These are phyloP conservation scores for Pristionchus fissidentatus DNA, from an alignment of 2,888 invertebrate species.

Conservation along the genomic window DNA sequence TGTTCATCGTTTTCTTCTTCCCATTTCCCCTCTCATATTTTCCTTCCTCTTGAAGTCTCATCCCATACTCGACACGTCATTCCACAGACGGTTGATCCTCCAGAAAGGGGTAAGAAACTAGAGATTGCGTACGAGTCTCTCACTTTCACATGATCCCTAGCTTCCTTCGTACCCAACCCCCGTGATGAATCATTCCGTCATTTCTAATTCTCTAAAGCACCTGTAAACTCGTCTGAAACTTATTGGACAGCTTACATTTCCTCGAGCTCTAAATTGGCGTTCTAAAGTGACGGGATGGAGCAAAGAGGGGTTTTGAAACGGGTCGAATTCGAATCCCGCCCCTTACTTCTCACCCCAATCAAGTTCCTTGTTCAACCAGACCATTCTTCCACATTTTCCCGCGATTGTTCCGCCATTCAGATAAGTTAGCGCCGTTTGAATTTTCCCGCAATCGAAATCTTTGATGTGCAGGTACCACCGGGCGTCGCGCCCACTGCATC, in stretches of 20 bases:
- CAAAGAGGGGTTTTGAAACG: too few relatives aligned
- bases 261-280: too few relatives aligned
- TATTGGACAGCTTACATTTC: too few relatives aligned
- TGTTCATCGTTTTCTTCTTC: too few relatives aligned
- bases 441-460: background rate
- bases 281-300: background rate
- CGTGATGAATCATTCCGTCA: background rate
- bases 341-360: too few relatives aligned
- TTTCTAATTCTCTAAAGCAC: background rate
- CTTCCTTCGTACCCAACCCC: background rate
- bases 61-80: background rate
- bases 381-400: background rate
- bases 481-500: conserved; percentile 27
- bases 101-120: too few relatives aligned
- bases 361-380: background rate
- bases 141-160: too few relatives aligned
- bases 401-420: too few relatives aligned
- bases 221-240: background rate
- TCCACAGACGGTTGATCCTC: too few relatives aligned
- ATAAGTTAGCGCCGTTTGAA: too few relatives aligned
- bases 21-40: background rate
- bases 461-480: background rate
- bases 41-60: background rate
- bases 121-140: too few relatives aligned
- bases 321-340: conserved; percentile 5